A percentile compares a stretch with the other conserved stretches of the same genome.
Conservation (phyloP, 1,140 invertebrate genomes). For the Trichonephila clavipes region DNA sequence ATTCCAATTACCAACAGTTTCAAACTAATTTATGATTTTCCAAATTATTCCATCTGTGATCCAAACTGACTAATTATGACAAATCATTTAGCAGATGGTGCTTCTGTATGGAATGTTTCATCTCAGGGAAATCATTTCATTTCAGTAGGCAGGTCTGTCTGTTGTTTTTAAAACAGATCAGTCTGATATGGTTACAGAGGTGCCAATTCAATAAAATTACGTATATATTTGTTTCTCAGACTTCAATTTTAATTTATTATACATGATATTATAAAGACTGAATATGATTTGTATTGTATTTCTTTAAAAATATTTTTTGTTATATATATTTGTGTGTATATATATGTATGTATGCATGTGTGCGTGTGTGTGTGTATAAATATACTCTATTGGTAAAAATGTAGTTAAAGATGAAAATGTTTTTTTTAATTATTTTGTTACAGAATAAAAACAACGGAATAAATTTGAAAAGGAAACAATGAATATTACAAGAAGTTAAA, state of each 20-base stretch:
- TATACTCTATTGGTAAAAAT: too few relatives aligned
- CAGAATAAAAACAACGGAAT: too few relatives aligned
- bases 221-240: background rate
- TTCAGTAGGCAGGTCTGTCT: conserved; percentile 75
- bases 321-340: too few relatives aligned
- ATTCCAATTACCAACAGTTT: conserved; percentile 12
- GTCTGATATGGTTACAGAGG: conserved; percentile 40
- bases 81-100: conserved; percentile 75
- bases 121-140: conserved; percentile 76
- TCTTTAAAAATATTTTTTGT: too few relatives aligned
- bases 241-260: background rate
- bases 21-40: conserved; percentile 59
- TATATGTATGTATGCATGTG: too few relatives aligned
- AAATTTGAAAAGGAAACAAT: too few relatives aligned
- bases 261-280: too few relatives aligned
- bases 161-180: conserved; percentile 25
- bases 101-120: conserved; percentile 72
- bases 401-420: too few relatives aligned
- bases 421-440: too few relatives aligned
- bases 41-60: conserved; percentile 73
- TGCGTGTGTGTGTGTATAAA: too few relatives aligned
- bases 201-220: conserved; percentile 8
- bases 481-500: too few relatives aligned
- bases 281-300: too few relatives aligned
- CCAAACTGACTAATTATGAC: conserved; percentile 64